Base-by-base conservation (phyloP, 2,113 vertebrate genomes). In the mouse (Mus musculus) region DNA sequence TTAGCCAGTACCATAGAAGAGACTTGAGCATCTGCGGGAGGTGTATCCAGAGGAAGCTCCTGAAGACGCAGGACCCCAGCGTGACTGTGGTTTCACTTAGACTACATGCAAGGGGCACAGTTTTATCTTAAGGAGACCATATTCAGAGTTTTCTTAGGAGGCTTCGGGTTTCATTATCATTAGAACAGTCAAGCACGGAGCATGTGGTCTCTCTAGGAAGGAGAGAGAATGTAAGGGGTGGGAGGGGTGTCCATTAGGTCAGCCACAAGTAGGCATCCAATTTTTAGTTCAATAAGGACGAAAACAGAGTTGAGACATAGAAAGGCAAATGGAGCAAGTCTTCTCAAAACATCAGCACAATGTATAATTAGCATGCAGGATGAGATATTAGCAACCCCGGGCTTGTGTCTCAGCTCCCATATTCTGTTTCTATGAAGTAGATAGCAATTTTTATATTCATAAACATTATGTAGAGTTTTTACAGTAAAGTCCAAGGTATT, bases 51-150 rank as follows among this genome's bases (percentile, higher is more conserved):
- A 30, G 26, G 77, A 36, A 0, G 49, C 5, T 36, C 10, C 19
- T 22, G 13, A 33, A 75, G 39, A 12, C 86, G n/a, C 4, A 52
- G 42, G 33, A 63, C 17, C 49, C 42, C 13, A 7, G 72, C 26
- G 71, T 42, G 59, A 4, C 4, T 77, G 36, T 61, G 8, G 81
- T 61, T 93, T 95, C 65, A 63, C 0, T 84, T 92, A 92, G 76
- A 73, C n/a, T 89, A 75, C 94, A 77, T 89, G n/a, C 26, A 33
- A 52, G 36, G 52, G 67, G 5, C 12, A 30, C 3, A 75, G 78
- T 91, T 93, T 93, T 77, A 92, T 76, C 7, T 61, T 77, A 71
- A 84, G 36, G 42, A 76, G 80, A 78, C 13, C 73, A 90, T 85
- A 90, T 76, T 33, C 42, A 67, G 12, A 17, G 7, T 88, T 90